Evolutionary conservation across 2,113 vertebrate genomes (phyloP), one percentile per base, ranked within the genome.

Genomic region (Entelurus aequoreus): DNA sequence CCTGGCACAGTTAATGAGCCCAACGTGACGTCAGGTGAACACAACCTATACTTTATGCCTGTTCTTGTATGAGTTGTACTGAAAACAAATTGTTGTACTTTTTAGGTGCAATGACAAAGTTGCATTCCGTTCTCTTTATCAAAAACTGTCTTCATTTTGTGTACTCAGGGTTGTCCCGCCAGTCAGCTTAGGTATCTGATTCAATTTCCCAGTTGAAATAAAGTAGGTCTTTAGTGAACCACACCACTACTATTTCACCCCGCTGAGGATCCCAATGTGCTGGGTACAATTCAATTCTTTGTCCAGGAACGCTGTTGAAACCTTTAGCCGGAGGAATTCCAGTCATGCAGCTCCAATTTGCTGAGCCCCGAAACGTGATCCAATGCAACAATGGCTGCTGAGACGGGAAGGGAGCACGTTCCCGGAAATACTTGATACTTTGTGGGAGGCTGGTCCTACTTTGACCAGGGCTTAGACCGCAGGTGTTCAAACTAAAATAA

Each of bases 301-400:
- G 87, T 90, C 35, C 54, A 60, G 58, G 72, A 53, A 83, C 64
- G 68, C 84, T 79, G 84, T 72, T 72, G 62, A 71, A 90, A 87
- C 88, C 87, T 84, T 88, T 77, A 82, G 72, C 79, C 75, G 60
- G 69, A 85, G 87, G 88, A 91, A 92, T 90, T 86, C 72, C 62
- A 84, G 81, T 84, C 83, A 91, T 83, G 90, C 76, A 28, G 78
- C 81, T 88, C 81, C 72, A 80, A 87, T 87, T 86, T 75, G 48
- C 76, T 59, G 68, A 81, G 80, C 76, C 55, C 73, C 74, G 83
- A 88, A 88, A 88, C 74, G 75, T 72, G 84, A 89, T 85, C 84
- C 69, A 36, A 42, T 12, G 49, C 66, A 77, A 87, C 77, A 84
- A 81, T 85, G 84, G 77, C 67, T 48, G 62, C 65, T 54, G 58